phyloP scores from a whole-genome alignment of 2,888 invertebrate genomes.

The Dexiosoma caninum region DNA sequence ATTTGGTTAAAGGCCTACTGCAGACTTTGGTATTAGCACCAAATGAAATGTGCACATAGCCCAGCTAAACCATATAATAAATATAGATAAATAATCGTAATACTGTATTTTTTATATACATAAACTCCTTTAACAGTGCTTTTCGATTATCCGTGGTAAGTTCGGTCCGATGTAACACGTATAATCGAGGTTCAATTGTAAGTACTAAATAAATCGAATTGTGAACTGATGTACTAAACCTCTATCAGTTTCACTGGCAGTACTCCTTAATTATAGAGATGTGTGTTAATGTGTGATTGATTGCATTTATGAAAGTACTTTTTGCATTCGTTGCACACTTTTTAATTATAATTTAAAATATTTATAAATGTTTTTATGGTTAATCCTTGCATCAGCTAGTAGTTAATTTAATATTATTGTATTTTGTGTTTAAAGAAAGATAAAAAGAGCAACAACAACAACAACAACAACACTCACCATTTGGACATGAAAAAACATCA shows the following conservation, averaged over 20 bases:
- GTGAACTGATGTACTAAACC: too few relatives aligned
- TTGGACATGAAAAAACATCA: slow-evolving; percentile 77
- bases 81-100: too few relatives aligned
- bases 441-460: neutral
- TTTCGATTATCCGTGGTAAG: too few relatives aligned
- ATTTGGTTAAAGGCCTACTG: too few relatives aligned
- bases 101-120: too few relatives aligned
- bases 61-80: too few relatives aligned
- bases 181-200: too few relatives aligned
- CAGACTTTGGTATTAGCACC: too few relatives aligned
- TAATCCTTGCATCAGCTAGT: neutral
- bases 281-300: slow-evolving; percentile 2
- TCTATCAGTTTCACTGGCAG: neutral
- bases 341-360: slow-evolving; percentile 2
- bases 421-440: neutral
- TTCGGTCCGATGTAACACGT: too few relatives aligned
- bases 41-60: too few relatives aligned
- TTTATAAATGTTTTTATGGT: slow-evolving; percentile 6
- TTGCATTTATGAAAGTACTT: slow-evolving; percentile 33
- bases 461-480: slow-evolving; percentile 75
- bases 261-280: neutral
- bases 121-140: too few relatives aligned
- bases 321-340: neutral
- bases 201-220: too few relatives aligned
- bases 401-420: slow-evolving; percentile 23